Percentiles rank a stretch among this genome's conserved stretches.
These are phyloP conservation scores for Parnassius smintheus DNA, from an alignment of 2,888 invertebrate genomes.

Conservation along the genomic window DNA sequence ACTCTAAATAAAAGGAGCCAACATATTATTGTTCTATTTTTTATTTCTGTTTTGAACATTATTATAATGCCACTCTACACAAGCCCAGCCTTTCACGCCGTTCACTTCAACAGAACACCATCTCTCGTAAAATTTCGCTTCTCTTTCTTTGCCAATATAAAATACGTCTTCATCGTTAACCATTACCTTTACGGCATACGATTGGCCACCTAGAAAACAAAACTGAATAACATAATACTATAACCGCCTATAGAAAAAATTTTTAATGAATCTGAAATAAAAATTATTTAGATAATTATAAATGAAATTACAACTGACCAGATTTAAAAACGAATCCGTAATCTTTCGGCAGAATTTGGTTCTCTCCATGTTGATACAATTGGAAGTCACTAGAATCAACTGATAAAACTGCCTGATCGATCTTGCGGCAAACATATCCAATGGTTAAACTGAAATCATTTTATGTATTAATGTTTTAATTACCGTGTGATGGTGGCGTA, in stretches of 20 bases:
- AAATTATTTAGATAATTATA: no score
- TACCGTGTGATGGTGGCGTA: no score
- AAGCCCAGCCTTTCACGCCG: slow-evolving; percentile 83
- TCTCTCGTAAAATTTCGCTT: slow-evolving; percentile 81
- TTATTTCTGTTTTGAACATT: slow-evolving; percentile 45
- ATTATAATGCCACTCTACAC: slow-evolving; percentile 85
- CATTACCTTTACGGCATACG: slow-evolving; percentile 75
- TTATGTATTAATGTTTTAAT: no score
- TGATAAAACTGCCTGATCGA: slow-evolving; percentile 58
- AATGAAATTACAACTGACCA: slow-evolving; percentile 53
- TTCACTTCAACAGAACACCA: slow-evolving; percentile 82
- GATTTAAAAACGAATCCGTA: slow-evolving; percentile 83
- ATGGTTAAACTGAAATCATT: slow-evolving; percentile 74
- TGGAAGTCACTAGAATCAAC: slow-evolving; percentile 78
- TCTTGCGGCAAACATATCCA: slow-evolving; percentile 82
- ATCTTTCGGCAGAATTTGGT: slow-evolving; percentile 79
- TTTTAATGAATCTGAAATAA: background rate
- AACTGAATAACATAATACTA: background rate
- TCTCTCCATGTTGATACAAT: slow-evolving; percentile 83
- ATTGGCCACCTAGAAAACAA: slow-evolving; percentile 62
- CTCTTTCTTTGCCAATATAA: slow-evolving; percentile 82
- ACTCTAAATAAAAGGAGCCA: no score
- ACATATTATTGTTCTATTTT: background rate
- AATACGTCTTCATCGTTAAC: slow-evolving; percentile 77
- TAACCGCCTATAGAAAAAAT: no score